phyloP scores from a whole-genome alignment of 1,140 invertebrate species.

The Bombus balteatus region DNA sequence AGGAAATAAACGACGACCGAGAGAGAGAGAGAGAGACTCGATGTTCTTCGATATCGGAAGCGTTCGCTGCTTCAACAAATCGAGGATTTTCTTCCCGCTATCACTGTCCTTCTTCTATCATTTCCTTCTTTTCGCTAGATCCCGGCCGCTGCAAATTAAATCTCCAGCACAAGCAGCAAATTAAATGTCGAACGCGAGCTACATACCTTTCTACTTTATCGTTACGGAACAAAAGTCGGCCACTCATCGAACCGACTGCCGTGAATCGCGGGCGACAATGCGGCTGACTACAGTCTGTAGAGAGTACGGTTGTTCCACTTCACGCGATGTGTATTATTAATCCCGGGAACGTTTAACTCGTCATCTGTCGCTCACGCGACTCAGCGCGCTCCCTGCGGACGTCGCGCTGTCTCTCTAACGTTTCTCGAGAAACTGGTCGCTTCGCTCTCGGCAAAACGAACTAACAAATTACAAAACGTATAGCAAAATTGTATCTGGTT shows the following conservation, averaged over 20 bases:
- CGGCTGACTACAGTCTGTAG: not conserved
- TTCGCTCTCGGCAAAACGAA: not conserved
- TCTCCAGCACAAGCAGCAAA: conserved; percentile 9
- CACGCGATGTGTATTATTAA: conserved; percentile 33
- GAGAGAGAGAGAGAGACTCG: not conserved
- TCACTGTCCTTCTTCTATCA: not conserved
- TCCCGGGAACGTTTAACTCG: not conserved
- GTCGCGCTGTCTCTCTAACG: not conserved
- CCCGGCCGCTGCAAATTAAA: conserved; percentile 15
- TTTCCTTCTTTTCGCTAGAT: not conserved
- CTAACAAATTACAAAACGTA: too few species aligned
- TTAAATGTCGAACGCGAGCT: conserved; percentile 1
- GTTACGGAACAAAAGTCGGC: not conserved
- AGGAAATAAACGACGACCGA: too few species aligned
- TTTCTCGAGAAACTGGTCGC: not conserved
- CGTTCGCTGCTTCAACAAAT: not conserved
- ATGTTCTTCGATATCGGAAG: too few species aligned
- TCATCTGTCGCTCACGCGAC: conserved; percentile 11
- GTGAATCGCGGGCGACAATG: not conserved
- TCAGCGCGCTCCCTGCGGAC: not conserved
- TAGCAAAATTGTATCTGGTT: too few species aligned
- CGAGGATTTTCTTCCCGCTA: not conserved
- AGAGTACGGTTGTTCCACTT: not conserved
- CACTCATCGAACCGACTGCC: not conserved
- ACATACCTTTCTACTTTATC: not conserved